Base-by-base conservation (phyloP, 2,888 invertebrate species). In the Cryptocephalus moraei region DNA sequence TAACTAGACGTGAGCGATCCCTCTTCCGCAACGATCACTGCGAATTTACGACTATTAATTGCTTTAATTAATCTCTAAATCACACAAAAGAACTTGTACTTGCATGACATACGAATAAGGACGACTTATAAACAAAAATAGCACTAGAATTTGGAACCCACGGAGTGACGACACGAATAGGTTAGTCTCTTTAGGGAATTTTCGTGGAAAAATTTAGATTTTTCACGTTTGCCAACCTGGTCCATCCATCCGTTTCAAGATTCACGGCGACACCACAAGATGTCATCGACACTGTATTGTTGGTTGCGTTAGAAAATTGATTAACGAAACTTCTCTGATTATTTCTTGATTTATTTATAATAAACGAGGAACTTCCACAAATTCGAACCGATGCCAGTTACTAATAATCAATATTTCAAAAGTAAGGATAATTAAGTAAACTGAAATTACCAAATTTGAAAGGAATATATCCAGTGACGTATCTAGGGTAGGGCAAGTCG, bases 31-130 rank as follows among this genome's bases (percentile, higher is more conserved):
- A 52, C 48, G 52, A 53, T 51, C 59, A 59, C 60, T 47, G 53
- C 44, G 49, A 58, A 56, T 59, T 59, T 58, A 50, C 51, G 47
- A 53, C 49, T 55, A 52, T 56, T 53, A 49, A 41, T 52, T 50
- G 41, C 50, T 51, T 56, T 55, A 58, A 53, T 54, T 52, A 55
- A 56, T 52, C 57, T 56, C 59, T 57, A 54, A 59, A 59, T 57
- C 55, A 61, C 64, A 66, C 66, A 64, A 64, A 62, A 63, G 60
- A 46, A 46, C 60, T 64, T 62, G 59, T 60, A 67, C 62, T 65
- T 58, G 63, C 65, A 67, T 69, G 69, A 68, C 68, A 65, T 65
- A 62, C 50, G 54, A 56, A 47, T 45, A 55, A 56, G 52, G 58
- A 59, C 56, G 48, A 59, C 57, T 57, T 53, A 60, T 57, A 65